Percentiles rank a stretch among this genome's conserved stretches.
phyloP scores from a whole-genome alignment of 2,797 vertebrate genomes.

The Xiphophorus birchmanni region DNA sequence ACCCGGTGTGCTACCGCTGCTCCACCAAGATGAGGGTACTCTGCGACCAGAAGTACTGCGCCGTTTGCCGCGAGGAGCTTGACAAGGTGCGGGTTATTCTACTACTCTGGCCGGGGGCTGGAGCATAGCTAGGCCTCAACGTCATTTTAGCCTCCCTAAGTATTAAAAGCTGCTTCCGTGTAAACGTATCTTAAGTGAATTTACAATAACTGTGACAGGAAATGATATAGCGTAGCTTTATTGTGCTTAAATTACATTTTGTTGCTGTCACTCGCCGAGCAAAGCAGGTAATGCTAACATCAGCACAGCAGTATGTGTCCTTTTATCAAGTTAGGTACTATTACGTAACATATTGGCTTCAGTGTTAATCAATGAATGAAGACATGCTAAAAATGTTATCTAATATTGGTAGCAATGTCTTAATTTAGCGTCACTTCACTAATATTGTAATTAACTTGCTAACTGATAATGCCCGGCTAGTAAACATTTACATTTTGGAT shows the following conservation, averaged over 20 bases:
- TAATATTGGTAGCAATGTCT: background rate
- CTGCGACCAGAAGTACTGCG: slow-evolving; percentile 97
- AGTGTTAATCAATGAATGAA: background rate
- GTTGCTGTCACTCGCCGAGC: slow-evolving; percentile 23
- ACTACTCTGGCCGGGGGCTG: slow-evolving; percentile 47
- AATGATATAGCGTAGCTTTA: background rate
- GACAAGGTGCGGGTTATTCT: slow-evolving; percentile 84
- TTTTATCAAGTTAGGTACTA: background rate
- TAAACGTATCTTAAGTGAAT: background rate
- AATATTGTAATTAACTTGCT: background rate
- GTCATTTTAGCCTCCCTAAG: background rate
- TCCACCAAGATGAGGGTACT: slow-evolving; percentile 98
- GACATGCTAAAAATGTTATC: background rate
- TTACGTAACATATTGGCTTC: background rate
- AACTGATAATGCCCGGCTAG: background rate
- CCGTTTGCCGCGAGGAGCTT: slow-evolving; percentile 97
- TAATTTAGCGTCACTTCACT: background rate
- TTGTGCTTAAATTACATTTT: background rate
- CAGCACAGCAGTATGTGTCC: background rate
- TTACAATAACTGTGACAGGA: background rate
- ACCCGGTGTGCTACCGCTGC: slow-evolving; percentile 96
- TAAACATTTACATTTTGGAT: background rate
- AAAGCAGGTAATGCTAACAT: slow-evolving; percentile 24
- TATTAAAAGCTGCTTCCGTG: background rate
- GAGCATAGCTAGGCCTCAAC: slow-evolving; percentile 57